These are phyloP conservation scores for Balaeniceps rex DNA, from an alignment of 2,113 vertebrate species.

Conservation along the genomic window DNA sequence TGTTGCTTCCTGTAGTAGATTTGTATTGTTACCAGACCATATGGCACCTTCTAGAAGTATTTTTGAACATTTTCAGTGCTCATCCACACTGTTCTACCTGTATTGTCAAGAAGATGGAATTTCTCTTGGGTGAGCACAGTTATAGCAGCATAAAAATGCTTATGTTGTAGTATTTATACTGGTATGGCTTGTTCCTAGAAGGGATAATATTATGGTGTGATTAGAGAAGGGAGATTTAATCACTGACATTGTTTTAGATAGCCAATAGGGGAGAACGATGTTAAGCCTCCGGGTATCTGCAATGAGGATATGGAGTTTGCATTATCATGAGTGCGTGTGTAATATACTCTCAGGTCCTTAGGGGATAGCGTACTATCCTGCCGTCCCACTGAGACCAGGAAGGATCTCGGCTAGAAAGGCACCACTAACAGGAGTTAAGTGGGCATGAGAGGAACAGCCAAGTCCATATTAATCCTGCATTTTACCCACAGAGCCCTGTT, in stretches of 20 bases:
- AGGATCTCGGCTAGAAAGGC: not conserved
- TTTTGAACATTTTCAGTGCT: not conserved
- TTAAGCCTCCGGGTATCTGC: not conserved
- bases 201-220: not conserved
- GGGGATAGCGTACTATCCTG: not conserved
- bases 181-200: not conserved
- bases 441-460: not conserved
- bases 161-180: not conserved
- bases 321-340: not conserved
- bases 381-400: not conserved
- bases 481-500: not conserved
- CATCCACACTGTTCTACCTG: not conserved
- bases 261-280: not conserved
- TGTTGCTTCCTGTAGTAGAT: not conserved
- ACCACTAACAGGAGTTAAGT: not conserved
- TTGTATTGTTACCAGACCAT: not conserved
- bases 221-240: conserved; percentile 48
- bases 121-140: not conserved
- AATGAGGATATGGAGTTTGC: not conserved
- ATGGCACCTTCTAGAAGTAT: not conserved
- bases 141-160: not conserved
- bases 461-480: not conserved
- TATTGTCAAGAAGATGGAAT: not conserved
- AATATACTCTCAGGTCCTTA: not conserved
- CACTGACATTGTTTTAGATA: not conserved